phyloP scores from a whole-genome alignment of 2,888 invertebrate species.

The Clepsis dumicolana region DNA sequence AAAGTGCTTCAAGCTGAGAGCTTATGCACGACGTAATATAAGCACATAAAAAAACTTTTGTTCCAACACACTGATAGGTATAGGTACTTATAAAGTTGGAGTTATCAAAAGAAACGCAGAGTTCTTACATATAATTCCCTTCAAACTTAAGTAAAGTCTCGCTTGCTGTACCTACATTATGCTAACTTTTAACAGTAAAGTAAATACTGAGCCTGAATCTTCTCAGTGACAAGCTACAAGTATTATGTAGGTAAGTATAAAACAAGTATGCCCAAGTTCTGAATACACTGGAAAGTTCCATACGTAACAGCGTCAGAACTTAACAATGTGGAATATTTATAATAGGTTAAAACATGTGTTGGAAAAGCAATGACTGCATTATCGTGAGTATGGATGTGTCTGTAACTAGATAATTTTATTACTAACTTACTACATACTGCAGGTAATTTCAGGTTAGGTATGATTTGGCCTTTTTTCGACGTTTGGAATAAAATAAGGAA shows the following conservation, averaged over 20 bases:
- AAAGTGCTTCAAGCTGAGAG: conserved; percentile 2
- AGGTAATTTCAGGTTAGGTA: too few relatives aligned
- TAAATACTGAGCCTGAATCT: conserved; percentile 53
- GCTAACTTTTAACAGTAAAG: conserved; percentile 59
- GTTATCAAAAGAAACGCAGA: not conserved
- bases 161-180: conserved; percentile 37
- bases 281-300: conserved; percentile 54
- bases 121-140: not conserved
- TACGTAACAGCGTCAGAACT: conserved; percentile 32
- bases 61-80: too few relatives aligned
- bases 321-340: conserved; percentile 15
- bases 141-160: not conserved
- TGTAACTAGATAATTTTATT: too few relatives aligned
- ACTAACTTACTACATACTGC: too few relatives aligned
- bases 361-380: not conserved
- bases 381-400: not conserved
- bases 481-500: too few relatives aligned
- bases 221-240: conserved; percentile 59
- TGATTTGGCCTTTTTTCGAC: too few relatives aligned
- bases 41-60: not conserved
- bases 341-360: conserved; percentile 2
- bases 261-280: conserved; percentile 53
- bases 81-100: not conserved
- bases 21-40: not conserved
- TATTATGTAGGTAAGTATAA: conserved; percentile 51